Percentiles rank a stretch among this genome's conserved stretches.
phyloP scores from a whole-genome alignment of 2,888 invertebrate species.

The Drosophila kokeensis region DNA sequence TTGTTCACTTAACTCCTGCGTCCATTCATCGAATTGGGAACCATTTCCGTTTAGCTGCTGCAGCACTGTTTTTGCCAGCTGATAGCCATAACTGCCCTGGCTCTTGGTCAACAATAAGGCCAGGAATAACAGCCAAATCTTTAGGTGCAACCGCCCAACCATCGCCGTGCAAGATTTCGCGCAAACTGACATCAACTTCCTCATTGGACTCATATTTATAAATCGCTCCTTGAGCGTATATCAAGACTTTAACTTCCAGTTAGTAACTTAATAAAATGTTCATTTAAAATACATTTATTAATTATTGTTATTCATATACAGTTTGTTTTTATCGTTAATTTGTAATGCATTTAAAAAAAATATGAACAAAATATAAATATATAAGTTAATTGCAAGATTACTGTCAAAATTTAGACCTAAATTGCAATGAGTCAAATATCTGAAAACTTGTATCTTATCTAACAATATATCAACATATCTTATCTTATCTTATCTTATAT shows the following conservation, averaged over 20 bases:
- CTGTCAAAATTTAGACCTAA: not conserved
- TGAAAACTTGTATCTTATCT: not conserved
- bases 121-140: conserved; percentile 3
- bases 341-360: not conserved
- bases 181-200: conserved; percentile 31
- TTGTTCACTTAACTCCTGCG: conserved; percentile 17
- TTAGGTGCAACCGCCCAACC: conserved; percentile 14
- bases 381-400: not conserved
- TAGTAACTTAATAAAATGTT: too few species aligned
- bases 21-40: conserved; percentile 49
- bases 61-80: conserved; percentile 1
- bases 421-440: not conserved
- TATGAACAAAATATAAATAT: not conserved
- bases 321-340: not conserved
- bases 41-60: conserved; percentile 14
- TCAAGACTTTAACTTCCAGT: not conserved
- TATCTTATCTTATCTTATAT: too few species aligned
- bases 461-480: too few species aligned
- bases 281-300: not conserved
- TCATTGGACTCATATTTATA: conserved; percentile 19
- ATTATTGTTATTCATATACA: not conserved
- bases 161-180: conserved; percentile 20
- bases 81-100: not conserved
- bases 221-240: not conserved
- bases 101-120: conserved; percentile 3